These are phyloP conservation scores for Arctopsyche grandis DNA, from an alignment of 1,140 invertebrate species.

Conservation along the genomic window DNA sequence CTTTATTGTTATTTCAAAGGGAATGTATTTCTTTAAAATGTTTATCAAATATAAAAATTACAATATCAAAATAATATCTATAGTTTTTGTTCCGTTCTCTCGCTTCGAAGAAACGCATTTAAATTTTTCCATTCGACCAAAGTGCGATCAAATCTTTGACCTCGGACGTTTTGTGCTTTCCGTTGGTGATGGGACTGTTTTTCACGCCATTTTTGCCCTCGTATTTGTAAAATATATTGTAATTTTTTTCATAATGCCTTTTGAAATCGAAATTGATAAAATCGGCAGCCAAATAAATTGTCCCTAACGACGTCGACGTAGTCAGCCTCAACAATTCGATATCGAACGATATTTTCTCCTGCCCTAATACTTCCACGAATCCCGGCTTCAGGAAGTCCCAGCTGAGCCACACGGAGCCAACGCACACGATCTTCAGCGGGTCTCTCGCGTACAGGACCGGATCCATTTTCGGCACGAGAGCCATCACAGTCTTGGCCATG, in stretches of 20 bases:
- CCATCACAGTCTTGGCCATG: slow-evolving; percentile 78
- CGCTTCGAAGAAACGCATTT: too few relatives aligned
- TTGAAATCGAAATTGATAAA: slow-evolving; percentile 63
- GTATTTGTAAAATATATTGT: slow-evolving; percentile 62
- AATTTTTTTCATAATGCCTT: slow-evolving; percentile 66
- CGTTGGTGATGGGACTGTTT: background rate
- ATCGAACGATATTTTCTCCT: slow-evolving; percentile 63
- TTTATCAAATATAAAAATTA: too few relatives aligned
- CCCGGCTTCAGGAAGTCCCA: slow-evolving; percentile 84
- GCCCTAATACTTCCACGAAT: slow-evolving; percentile 70
- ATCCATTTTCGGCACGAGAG: slow-evolving; percentile 77
- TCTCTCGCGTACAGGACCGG: slow-evolving; percentile 67
- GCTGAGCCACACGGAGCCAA: slow-evolving; percentile 96
- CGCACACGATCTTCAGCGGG: slow-evolving; percentile 86
- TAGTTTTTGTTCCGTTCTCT: too few relatives aligned
- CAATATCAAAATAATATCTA: too few relatives aligned
- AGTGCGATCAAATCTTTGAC: too few relatives aligned
- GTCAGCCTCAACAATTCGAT: slow-evolving; percentile 74
- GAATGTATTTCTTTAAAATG: too few relatives aligned
- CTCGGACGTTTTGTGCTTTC: background rate
- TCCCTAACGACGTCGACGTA: slow-evolving; percentile 76
- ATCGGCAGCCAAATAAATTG: slow-evolving; percentile 79
- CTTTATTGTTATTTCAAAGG: too few relatives aligned
- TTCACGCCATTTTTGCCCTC: slow-evolving; percentile 27
- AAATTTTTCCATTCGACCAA: too few relatives aligned